Evolutionary conservation across 2,113 vertebrate species (phyloP), one percentile per base, ranked within the genome.

Genomic region (Plecturocebus donacophilus): DNA sequence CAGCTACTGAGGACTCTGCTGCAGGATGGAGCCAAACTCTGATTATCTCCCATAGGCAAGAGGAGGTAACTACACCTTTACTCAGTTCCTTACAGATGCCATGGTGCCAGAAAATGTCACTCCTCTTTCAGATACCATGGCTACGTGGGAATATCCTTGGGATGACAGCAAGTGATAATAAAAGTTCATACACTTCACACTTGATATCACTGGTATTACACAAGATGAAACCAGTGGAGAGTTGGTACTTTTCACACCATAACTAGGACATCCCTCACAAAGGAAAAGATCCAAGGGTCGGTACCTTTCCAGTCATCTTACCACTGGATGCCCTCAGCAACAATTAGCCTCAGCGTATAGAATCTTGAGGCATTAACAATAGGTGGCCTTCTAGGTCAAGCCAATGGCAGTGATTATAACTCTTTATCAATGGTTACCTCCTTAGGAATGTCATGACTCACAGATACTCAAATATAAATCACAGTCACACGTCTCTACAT

Each of bases 11-110:
- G 3, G 21, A 49, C 32, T 68, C 7, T 61, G 19, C 1, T 9
- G 27, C 13, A 45, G 10, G 17, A 27, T 30, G 0, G 25, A 75
- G 25, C 25, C 32, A 49, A 66, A 86, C 14, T 23, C 14, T 23
- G 16, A 1, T 6, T 6, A 32, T 35, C n/a, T 32, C 7, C 14
- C 30, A 38, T 6, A 30, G 5, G 35, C 4, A 71, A 19, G 23
- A 56, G 0, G 5, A 23, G 13, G 38, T 23, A 35, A 9, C 1
- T 66, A 23, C n/a, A 6, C 5, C 4, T 14, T 4, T 61, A 9
- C 61, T 79, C 9, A 40, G 6, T 20, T 17, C 25, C 8, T 66
- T 32, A 58, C 17, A 40, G 6, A 45, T 58, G 40, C 1, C 38
- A n/a, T 23, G 17, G 12, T n/a, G 12, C 7, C 71, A 40, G 30